Evolutionary conservation across 2,113 vertebrate genomes (phyloP), one percentile per base, ranked within the genome.

Genomic region (Lampris megalopsis): DNA sequence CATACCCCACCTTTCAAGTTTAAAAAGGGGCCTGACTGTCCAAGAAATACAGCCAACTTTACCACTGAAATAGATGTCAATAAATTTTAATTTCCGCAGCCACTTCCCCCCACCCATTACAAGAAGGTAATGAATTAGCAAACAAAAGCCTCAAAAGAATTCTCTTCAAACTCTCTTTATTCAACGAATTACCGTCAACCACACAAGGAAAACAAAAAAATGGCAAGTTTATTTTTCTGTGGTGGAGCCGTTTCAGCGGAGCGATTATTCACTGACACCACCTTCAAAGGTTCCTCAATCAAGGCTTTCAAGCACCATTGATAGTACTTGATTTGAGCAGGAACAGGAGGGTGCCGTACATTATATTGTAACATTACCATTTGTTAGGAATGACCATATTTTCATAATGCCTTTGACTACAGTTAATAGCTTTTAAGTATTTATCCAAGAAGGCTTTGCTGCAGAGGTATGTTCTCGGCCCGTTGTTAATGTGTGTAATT

Each of bases 31-130:
- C 74, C 63, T 13, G 38, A 62, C 67, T 69, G 62, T 89, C 82
- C 85, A 86, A 90, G 87, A 91, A 85, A 91, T 73, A 84, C 88
- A 77, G 88, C 82, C 88, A 88, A 61, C 85, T 78, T 86, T 83
- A 91, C 93, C 91, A 71, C 91, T 79, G 81, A 91, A 93, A 92
- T 86, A 90, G 81, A 92, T 92, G 91, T 92, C 85, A 90, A 92
- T 93, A 91, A 74, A 93, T 93, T 87, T 89, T 85, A 84, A 91
- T 92, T 92, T 93, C 91, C 89, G 79, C 73, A 87, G 87, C 89
- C 82, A 90, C 92, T 92, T 93, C 88, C 61, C 71, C 80, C 54
- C 42, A 73, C 80, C 54, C 42, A 73, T 90, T 84, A 75, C 58
- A 50, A 80, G 88, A 88, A 74, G 62, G 80, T 85, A 92, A 93